Percentiles rank a stretch among this genome's conserved stretches.
Evolutionary conservation across 2,888 invertebrate species (phyloP).

Genomic region (Achlya flavicornis): DNA sequence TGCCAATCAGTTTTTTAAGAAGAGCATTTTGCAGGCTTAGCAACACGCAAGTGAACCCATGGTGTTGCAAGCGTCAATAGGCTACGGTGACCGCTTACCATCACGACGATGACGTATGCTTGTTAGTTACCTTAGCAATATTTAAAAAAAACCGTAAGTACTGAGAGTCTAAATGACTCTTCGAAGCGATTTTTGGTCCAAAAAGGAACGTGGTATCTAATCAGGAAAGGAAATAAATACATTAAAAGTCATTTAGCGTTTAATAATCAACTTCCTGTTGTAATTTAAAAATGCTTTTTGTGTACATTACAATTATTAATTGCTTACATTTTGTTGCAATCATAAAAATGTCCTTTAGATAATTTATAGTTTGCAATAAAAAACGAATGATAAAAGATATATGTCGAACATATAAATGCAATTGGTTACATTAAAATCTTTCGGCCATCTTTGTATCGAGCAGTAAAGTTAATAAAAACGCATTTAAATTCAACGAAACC

Average conservation of each 20-base stretch:
- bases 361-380: constrained; percentile 38
- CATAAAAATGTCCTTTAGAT: constrained; percentile 32
- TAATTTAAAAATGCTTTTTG: not conserved
- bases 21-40: too few relatives aligned
- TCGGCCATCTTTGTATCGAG: constrained; percentile 21
- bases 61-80: too few relatives aligned
- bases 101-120: too few relatives aligned
- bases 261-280: constrained; percentile 1
- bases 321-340: constrained; percentile 21
- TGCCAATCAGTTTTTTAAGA: too few relatives aligned
- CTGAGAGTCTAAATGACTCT: too few relatives aligned
- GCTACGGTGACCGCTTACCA: too few relatives aligned
- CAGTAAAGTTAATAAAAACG: constrained; percentile 34
- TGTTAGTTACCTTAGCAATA: too few relatives aligned
- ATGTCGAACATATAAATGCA: constrained; percentile 18
- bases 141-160: too few relatives aligned
- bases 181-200: too few relatives aligned
- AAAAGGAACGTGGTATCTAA: not conserved
- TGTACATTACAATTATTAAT: constrained; percentile 25
- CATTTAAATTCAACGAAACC: constrained; percentile 11
- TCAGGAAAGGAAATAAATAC: not conserved
- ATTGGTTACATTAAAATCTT: constrained; percentile 34
- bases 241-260: not conserved
- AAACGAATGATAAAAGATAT: constrained; percentile 28
- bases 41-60: too few relatives aligned